phyloP scores from a whole-genome alignment of 2,113 vertebrate genomes.

The Rhinoptilus africanus region DNA sequence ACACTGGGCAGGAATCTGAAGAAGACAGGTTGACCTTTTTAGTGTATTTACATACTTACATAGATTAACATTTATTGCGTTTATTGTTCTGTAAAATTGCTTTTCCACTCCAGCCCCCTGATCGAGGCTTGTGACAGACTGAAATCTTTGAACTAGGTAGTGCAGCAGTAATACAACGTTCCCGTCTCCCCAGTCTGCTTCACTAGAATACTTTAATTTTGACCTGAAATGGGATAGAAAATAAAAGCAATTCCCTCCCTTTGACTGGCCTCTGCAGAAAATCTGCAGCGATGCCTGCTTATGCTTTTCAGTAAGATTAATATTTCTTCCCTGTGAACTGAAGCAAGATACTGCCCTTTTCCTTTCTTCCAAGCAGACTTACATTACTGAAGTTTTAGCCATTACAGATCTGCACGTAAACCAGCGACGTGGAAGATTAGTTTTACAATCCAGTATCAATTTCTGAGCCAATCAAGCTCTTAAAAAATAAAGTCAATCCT shows the following conservation, averaged over 20 bases:
- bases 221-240: not conserved
- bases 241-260: not conserved
- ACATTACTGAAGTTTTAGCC: not conserved
- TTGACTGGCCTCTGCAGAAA: not conserved
- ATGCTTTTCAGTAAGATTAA: not conserved
- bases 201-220: not conserved
- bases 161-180: not conserved
- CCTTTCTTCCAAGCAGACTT: not conserved
- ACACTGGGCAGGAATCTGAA: conserved; percentile 93
- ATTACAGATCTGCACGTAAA: not conserved
- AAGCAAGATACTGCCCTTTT: not conserved
- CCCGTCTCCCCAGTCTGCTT: not conserved
- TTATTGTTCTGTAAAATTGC: not conserved
- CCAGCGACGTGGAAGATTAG: not conserved
- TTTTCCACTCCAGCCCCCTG: not conserved
- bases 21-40: not conserved
- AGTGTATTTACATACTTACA: conserved; percentile 23
- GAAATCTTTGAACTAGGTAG: not conserved
- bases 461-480: not conserved
- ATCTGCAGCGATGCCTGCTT: not conserved
- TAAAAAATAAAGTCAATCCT: not conserved
- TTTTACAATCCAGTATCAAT: not conserved
- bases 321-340: not conserved
- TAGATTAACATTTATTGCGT: conserved; percentile 14
- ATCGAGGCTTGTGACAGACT: not conserved